phyloP scores from a whole-genome alignment of 2,888 invertebrate genomes.

The Lepidonotus clava region DNA sequence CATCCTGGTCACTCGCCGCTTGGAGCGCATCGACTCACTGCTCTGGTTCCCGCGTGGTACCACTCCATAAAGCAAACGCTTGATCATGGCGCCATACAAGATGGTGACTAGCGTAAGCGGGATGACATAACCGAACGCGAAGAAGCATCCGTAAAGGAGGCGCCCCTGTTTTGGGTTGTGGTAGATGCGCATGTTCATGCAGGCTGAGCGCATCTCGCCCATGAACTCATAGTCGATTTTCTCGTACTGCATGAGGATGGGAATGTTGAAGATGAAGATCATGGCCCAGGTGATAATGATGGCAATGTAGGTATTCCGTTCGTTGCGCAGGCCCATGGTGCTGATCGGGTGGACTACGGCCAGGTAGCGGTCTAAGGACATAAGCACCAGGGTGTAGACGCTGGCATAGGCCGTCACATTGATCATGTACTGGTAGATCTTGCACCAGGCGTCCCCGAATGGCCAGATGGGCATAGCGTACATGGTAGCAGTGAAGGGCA shows the following conservation, averaged over 20 bases:
- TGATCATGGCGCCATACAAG: conserved; percentile 93
- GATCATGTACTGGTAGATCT: conserved; percentile 93
- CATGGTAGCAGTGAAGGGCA: conserved; percentile 95
- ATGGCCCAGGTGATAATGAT: conserved; percentile 90
- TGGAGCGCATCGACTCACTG: conserved; percentile 90
- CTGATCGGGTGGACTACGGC: conserved; percentile 96
- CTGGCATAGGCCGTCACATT: conserved; percentile 96
- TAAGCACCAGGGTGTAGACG: conserved; percentile 94
- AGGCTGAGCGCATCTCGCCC: conserved; percentile 71
- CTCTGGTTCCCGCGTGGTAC: conserved; percentile 86
- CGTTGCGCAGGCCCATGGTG: conserved; percentile 89
- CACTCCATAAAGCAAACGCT: conserved; percentile 90
- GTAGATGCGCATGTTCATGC: conserved; percentile 66
- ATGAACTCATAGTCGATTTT: conserved; percentile 79
- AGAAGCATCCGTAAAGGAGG: conserved; percentile 82
- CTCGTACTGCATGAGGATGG: conserved; percentile 73
- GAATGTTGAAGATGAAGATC: conserved; percentile 82
- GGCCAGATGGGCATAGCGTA: conserved; percentile 94
- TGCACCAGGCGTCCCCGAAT: conserved; percentile 94
- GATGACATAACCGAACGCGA: conserved; percentile 92
- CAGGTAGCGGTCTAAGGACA: conserved; percentile 94
- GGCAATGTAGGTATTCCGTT: conserved; percentile 89
- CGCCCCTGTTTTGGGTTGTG: conserved; percentile 54
- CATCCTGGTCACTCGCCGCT: conserved; percentile 94
- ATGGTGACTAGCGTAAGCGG: conserved; percentile 92